Conservation (phyloP, 37 sponge, comb jelly and placozoan species). For the Cliona cf. orientalis region DNA sequence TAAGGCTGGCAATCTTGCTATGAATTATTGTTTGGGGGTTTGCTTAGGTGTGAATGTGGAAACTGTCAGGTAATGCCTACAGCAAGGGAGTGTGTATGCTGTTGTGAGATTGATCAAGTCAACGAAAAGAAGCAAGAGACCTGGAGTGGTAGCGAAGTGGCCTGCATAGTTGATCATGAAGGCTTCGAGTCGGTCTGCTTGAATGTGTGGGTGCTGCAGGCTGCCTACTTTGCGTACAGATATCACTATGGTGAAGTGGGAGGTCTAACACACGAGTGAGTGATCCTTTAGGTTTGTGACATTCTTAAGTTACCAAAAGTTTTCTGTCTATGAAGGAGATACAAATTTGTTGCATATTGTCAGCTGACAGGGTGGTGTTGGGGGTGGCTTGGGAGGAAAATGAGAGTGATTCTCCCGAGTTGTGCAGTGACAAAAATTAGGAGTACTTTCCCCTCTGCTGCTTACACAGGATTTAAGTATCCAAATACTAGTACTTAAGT, state of each 20-base stretch:
- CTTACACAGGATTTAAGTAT: no score
- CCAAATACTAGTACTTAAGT: no score
- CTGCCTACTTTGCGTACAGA: neutral
- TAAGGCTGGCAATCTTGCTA: neutral
- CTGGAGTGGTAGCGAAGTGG: neutral
- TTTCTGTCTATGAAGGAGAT: no score
- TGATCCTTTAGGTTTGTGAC: no score
- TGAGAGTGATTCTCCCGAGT: constrained; percentile 6
- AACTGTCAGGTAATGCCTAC: neutral
- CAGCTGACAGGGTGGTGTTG: constrained; percentile 40
- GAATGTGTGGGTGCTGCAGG: neutral
- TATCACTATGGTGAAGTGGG: neutral
- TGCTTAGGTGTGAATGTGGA: neutral
- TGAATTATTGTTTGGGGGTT: neutral
- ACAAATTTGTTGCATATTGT: constrained; percentile 23
- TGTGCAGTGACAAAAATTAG: no score
- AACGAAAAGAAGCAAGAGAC: neutral
- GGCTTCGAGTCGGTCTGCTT: neutral
- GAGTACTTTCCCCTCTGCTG: no score
- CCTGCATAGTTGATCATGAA: neutral
- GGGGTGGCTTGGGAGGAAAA: constrained; percentile 34
- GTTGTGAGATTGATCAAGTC: neutral
- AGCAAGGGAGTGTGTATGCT: neutral
- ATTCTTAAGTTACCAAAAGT: no score
- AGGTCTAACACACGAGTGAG: no score